Percentiles rank a stretch among this genome's conserved stretches.
Conservation (phyloP, 2,888 invertebrate genomes). For the Drosophila peninsularis region DNA sequence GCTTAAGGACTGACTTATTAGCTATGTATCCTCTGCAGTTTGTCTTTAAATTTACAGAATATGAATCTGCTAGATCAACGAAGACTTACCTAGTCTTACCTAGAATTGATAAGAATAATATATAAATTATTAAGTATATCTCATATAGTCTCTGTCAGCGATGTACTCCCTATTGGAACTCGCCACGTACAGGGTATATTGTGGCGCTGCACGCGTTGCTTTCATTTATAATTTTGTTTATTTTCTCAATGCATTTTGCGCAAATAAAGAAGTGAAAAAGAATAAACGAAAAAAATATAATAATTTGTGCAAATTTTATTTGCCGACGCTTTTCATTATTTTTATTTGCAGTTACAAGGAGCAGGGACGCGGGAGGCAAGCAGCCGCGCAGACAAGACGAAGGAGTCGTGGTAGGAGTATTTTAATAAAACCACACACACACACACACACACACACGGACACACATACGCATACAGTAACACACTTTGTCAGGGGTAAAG, state of each 20-base stretch:
- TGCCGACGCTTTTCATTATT: conserved; percentile 75
- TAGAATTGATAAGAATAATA: no score
- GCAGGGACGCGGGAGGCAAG: conserved; percentile 40
- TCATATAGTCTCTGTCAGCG: neutral
- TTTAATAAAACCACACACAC: conserved; percentile 71
- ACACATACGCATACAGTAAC: conserved; percentile 29
- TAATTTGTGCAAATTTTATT: conserved; percentile 79
- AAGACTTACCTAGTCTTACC: no score
- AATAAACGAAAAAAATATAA: conserved; percentile 53
- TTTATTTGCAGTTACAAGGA: conserved; percentile 66
- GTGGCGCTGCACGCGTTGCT: conserved; percentile 50
- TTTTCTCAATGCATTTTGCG: conserved; percentile 73
- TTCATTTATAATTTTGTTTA: conserved; percentile 75
- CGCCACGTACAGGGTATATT: conserved; percentile 23
- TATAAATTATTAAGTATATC: no score
- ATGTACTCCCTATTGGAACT: neutral
- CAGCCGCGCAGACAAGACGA: conserved; percentile 36
- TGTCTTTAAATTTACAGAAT: neutral
- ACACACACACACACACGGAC: conserved; percentile 19
- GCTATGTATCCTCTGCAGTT: no score
- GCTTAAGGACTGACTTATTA: no score
- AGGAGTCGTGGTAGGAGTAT: conserved; percentile 51
- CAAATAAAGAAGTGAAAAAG: conserved; percentile 71
- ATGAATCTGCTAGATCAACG: neutral
- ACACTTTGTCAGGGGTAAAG: conserved; percentile 64